Evolutionary conservation across 2,888 invertebrate genomes (phyloP).

Genomic region (Rotaria socialis): DNA sequence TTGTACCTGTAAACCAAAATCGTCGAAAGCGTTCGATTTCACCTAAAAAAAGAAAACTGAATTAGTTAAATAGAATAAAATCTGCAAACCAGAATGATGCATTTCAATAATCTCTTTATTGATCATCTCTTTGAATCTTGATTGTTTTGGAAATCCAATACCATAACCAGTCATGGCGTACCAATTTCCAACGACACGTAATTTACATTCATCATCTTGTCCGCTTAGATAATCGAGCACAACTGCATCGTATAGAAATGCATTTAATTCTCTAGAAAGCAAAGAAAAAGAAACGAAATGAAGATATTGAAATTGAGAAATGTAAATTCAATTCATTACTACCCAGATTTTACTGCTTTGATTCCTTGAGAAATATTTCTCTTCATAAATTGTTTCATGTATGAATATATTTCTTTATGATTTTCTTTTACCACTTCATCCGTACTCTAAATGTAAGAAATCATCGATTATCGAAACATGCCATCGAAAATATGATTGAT

Average conservation of each 20-base stretch:
- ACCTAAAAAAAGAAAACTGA: constrained; percentile 48
- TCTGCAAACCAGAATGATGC: constrained; percentile 50
- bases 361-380: constrained; percentile 82
- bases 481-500: too few species aligned
- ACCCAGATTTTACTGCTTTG: constrained; percentile 78
- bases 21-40: constrained; percentile 83
- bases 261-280: constrained; percentile 74
- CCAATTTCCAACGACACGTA: constrained; percentile 93
- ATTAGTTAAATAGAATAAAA: background rate
- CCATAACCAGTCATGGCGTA: constrained; percentile 97
- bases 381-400: constrained; percentile 81
- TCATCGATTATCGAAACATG: too few species aligned
- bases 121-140: constrained; percentile 60
- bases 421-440: constrained; percentile 81
- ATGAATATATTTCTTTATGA: constrained; percentile 77
- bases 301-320: background rate
- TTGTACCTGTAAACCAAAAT: constrained; percentile 87
- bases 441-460: constrained; percentile 66
- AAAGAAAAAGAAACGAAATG: constrained; percentile 47
- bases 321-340: constrained; percentile 49
- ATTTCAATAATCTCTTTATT: constrained; percentile 54
- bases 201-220: constrained; percentile 81
- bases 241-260: constrained; percentile 96
- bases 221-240: constrained; percentile 92
- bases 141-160: constrained; percentile 89